Base-by-base conservation (phyloP, 1,140 invertebrate species). In the Samia ricini region DNA sequence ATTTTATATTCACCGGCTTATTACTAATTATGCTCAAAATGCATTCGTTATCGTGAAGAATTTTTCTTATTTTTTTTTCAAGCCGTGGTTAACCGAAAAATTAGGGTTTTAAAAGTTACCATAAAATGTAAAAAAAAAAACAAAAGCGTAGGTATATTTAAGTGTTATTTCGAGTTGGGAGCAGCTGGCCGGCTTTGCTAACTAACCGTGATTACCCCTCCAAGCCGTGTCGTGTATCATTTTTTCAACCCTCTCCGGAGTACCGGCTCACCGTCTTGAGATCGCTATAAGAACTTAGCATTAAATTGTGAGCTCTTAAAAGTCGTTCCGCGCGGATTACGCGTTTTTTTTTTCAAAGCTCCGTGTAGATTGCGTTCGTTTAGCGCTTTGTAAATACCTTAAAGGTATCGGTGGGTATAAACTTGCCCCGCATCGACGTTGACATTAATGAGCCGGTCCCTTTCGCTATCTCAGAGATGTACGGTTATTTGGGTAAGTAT, bases 271-370 rank as follows among this genome's bases (percentile, higher is more conserved):
- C 79, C 77, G 69, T 77, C 74, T 83, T 79, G 69, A 83, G 85
- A 89, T 83, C 85, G 81, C 85, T 74, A 82, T 42, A 42, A 15
- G 7, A 80, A 84, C 85, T 87, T 86, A 87, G 76, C 77, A 86
- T 86, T 86, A 89, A 89, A 87, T 86, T 86, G 83, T 81, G 69
- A 77, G 74, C 76, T 77, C 76, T 88, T 83, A 80, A 86, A 81
- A 72, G 77, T 75, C 72, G 79, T 79, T 85, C 74, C 66, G 55
- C 62, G 68, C 66, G 76, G 83, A 85, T 89, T 87, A 87, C 71
- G 68, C 71, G 64, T 72, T 60, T 63, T 64, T 73, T 85, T 83
- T 88, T 85, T 78, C 73, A 77, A 74, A 79, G 71, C 72, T 22
- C 66, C 72, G 66, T 63, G 74, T 77, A 79, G 76, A 83, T 80